These are phyloP conservation scores for Megathymus violae DNA, from an alignment of 1,140 invertebrate species.

Conservation along the genomic window DNA sequence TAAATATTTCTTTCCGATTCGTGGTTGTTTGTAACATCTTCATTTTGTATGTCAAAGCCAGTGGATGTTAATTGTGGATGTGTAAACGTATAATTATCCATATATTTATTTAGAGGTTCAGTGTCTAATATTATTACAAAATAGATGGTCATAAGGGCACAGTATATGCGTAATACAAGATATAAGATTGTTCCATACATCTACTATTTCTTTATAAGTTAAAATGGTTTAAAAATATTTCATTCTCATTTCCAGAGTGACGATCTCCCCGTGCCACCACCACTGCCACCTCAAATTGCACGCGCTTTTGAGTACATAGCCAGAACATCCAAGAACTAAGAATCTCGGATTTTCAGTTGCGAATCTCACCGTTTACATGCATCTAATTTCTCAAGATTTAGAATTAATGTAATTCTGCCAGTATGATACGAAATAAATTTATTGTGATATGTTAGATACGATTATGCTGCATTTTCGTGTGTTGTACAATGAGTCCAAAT, in stretches of 20 bases:
- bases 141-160: too few relatives aligned
- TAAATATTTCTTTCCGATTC: too few relatives aligned
- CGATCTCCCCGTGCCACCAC: slow-evolving; percentile 78
- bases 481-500: slow-evolving; percentile 22
- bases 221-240: too few relatives aligned
- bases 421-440: slow-evolving; percentile 36
- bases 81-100: too few relatives aligned
- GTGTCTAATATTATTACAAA: too few relatives aligned
- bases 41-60: too few relatives aligned
- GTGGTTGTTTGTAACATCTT: too few relatives aligned
- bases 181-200: too few relatives aligned
- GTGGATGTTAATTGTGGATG: too few relatives aligned
- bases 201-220: too few relatives aligned
- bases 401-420: slow-evolving; percentile 44
- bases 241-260: slow-evolving; percentile 67
- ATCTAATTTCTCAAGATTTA: slow-evolving; percentile 37
- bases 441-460: slow-evolving; percentile 35
- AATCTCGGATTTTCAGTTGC: slow-evolving; percentile 6
- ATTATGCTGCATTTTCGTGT: slow-evolving; percentile 1
- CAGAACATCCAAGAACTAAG: slow-evolving; percentile 39
- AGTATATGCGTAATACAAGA: too few relatives aligned
- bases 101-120: too few relatives aligned
- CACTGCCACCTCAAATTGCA: slow-evolving; percentile 75
- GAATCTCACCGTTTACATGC: slow-evolving; percentile 34
- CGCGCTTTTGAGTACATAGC: slow-evolving; percentile 76